These are phyloP conservation scores for Megaceryle torquata DNA, from an alignment of 2,113 vertebrate genomes.

Conservation along the genomic window DNA sequence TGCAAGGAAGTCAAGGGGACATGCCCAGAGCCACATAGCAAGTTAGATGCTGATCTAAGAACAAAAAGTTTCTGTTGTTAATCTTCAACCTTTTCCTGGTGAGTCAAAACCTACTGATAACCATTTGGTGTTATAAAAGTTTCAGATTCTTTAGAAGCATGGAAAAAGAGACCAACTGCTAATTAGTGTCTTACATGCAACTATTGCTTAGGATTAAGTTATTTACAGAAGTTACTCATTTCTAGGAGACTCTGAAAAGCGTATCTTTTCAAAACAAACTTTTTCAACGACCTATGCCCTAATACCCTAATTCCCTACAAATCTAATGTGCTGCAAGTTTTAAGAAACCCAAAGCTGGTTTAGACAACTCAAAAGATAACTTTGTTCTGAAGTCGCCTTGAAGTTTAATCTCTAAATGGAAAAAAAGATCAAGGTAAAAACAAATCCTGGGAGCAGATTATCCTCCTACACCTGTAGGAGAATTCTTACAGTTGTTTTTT, in stretches of 20 bases:
- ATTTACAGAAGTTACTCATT: background rate
- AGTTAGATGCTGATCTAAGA: background rate
- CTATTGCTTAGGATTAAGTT: background rate
- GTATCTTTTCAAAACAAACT: background rate
- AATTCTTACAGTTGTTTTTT: background rate
- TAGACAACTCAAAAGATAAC: background rate
- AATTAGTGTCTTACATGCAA: background rate
- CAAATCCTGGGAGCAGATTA: background rate
- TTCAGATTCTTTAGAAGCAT: background rate
- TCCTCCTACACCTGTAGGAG: background rate
- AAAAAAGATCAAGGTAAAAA: background rate
- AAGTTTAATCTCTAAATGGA: background rate
- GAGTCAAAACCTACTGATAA: slow-evolving; percentile 13
- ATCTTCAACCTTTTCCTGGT: background rate
- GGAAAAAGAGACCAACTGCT: background rate
- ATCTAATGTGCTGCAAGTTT: background rate
- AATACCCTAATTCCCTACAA: background rate
- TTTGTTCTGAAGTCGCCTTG: background rate
- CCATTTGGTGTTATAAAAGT: background rate
- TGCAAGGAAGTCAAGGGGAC: background rate
- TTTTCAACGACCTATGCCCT: background rate
- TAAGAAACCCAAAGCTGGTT: background rate
- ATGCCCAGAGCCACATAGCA: background rate
- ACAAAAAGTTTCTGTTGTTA: slow-evolving; percentile 17
- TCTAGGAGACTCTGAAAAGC: background rate